A percentile compares a stretch with the other conserved stretches of the same genome.
phyloP scores from a whole-genome alignment of 2,113 vertebrate species.

The Colius striatus region DNA sequence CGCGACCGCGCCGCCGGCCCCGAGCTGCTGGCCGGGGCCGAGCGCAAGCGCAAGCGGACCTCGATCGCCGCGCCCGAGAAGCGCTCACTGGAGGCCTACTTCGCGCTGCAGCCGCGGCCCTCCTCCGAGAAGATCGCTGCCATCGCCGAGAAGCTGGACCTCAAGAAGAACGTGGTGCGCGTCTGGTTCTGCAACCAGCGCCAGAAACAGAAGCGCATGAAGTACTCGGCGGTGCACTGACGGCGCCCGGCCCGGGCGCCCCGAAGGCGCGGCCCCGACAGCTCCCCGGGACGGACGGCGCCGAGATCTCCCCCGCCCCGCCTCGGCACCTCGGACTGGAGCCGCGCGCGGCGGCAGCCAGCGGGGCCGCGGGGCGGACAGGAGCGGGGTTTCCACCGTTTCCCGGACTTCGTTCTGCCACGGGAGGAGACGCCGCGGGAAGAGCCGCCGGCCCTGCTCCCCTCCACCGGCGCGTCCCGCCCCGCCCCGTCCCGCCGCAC shows the following conservation, averaged over 20 bases:
- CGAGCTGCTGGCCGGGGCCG: conserved; percentile 83
- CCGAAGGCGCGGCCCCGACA: conserved; percentile 42
- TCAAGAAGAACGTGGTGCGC: conserved; percentile 98
- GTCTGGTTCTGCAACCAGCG: conserved; percentile 99
- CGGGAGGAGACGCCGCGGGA: background rate
- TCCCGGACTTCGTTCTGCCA: background rate
- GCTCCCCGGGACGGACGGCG: background rate
- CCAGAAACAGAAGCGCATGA: conserved; percentile 99
- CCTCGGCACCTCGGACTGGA: background rate
- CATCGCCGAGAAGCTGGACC: conserved; percentile 96
- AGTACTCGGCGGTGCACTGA: conserved; percentile 86
- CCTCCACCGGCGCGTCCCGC: background rate
- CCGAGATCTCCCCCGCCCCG: too few species aligned
- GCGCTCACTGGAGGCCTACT: conserved; percentile 92
- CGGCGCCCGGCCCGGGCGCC: background rate
- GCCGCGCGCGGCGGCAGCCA: background rate
- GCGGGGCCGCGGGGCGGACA: background rate
- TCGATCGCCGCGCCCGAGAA: conserved; percentile 94
- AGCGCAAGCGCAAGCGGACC: conserved; percentile 90
- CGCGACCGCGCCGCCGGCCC: conserved; percentile 87
- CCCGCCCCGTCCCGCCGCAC: background rate
- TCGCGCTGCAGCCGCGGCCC: conserved; percentile 90
- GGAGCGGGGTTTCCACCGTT: background rate
- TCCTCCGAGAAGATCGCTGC: conserved; percentile 94
- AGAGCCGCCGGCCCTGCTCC: background rate